Percentiles rank a stretch among this genome's conserved stretches.
Conservation (phyloP, 2,797 vertebrate genomes). For the Helostoma temminkii region DNA sequence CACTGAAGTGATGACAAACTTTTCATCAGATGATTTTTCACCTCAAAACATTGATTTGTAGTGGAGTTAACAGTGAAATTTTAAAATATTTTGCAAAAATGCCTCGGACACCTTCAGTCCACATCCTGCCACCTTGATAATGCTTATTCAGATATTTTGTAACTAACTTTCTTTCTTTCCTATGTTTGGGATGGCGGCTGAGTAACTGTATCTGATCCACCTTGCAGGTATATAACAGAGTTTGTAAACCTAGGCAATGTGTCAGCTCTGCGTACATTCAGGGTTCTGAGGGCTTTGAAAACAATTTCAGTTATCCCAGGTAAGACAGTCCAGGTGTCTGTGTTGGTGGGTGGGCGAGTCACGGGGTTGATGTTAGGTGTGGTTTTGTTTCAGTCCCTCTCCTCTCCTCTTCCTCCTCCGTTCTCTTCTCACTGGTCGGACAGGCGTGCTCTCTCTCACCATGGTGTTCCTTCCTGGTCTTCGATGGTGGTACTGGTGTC, state of each 20-base stretch:
- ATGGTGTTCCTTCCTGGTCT: slow-evolving; percentile 88
- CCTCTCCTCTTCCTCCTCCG: slow-evolving; percentile 73
- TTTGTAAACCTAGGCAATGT: slow-evolving; percentile 99
- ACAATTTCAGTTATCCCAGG: slow-evolving; percentile 99
- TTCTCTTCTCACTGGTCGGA: slow-evolving; percentile 78
- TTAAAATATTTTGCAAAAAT: not conserved
- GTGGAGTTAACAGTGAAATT: not conserved
- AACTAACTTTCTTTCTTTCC: slow-evolving; percentile 60
- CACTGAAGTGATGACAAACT: too few species aligned
- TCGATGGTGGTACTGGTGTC: slow-evolving; percentile 82
- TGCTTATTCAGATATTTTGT: slow-evolving; percentile 40
- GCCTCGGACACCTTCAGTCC: slow-evolving; percentile 17
- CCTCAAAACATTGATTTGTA: not conserved
- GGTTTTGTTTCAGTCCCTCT: slow-evolving; percentile 74
- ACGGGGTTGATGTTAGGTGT: slow-evolving; percentile 94
- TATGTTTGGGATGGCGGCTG: slow-evolving; percentile 68
- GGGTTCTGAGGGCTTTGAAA: slow-evolving; percentile 99
- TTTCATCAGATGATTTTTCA: too few species aligned
- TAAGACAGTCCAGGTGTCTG: slow-evolving; percentile 83
- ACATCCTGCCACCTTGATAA: slow-evolving; percentile 20
- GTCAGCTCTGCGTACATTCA: slow-evolving; percentile 98
- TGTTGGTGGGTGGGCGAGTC: slow-evolving; percentile 86
- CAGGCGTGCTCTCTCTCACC: slow-evolving; percentile 83
- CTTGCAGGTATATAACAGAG: slow-evolving; percentile 99
- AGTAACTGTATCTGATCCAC: slow-evolving; percentile 95